Evolutionary conservation across 2,888 invertebrate species (phyloP), one percentile per base, ranked within the genome.

Genomic region (Willowsia nigromaculata): DNA sequence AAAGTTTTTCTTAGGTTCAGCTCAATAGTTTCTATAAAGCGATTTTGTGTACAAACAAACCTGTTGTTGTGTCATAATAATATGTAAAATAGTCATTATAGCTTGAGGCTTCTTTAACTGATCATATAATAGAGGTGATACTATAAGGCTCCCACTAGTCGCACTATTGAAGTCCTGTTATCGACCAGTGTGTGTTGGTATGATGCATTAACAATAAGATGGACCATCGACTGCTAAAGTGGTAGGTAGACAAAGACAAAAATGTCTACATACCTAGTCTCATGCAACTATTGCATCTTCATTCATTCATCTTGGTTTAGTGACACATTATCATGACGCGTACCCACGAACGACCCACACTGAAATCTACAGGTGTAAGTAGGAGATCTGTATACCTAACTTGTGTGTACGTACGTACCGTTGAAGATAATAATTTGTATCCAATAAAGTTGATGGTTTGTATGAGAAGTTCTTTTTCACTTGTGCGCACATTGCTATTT

Each of bases 41-140:
- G 0, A 1, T 65, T 62, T 43, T 81, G 81, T 81, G 37, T 78
- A 37, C 27, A 82, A 82, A 27, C 82, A 82, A 82, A 82, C 82
- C 47, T 68, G 83, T 83, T 83, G 68, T 40, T 40, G 18, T 81
- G 65, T 81, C 81, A 81, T 65, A n/a, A 27, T 18, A 50, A 22
- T 68, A 47, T 0, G 1, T 30, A 30, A n/a, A n/a, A n/a, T n/a
- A n/a, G n/a, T 27, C 13, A 5, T 13, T 62, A 40, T 25, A 2
- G 56, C 11, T 59, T 25, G 25, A 47, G 56, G 56, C 56, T 27
- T 13, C 56, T 9, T 59, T 59, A 1, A 1, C 25, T 13, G 47
- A 25, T 59, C 22, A n/a, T n/a, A n/a, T n/a, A n/a, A n/a, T n/a
- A n/a, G n/a, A n/a, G n/a, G n/a, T n/a, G n/a, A n/a, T n/a, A n/a